Percentiles rank a stretch among this genome's conserved stretches.
phyloP scores from a whole-genome alignment of 2,888 invertebrate species.

The Hyposoter dolosus region DNA sequence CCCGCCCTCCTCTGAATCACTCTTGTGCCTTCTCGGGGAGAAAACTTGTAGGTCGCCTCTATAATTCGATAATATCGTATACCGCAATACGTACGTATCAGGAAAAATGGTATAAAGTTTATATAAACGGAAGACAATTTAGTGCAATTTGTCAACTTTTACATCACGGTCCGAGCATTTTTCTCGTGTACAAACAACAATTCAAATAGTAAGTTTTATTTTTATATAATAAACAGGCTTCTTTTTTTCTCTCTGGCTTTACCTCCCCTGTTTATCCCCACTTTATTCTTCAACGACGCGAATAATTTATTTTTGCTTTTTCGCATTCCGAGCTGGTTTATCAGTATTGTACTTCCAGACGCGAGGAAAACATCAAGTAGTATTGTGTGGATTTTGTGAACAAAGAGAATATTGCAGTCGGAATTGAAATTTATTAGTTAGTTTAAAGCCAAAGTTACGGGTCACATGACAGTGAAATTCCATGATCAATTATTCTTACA shows the following conservation, averaged over 20 bases:
- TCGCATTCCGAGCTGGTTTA: background rate
- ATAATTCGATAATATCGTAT: constrained; percentile 9
- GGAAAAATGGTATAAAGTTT: background rate
- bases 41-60: background rate
- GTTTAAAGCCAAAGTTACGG: background rate
- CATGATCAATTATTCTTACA: background rate
- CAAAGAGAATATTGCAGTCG: background rate
- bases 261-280: background rate
- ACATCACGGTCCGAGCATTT: background rate
- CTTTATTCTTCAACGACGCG: background rate
- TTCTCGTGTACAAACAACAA: background rate
- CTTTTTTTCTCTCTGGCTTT: background rate
- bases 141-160: constrained; percentile 7
- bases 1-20: background rate
- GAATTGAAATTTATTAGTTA: background rate
- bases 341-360: background rate
- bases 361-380: background rate
- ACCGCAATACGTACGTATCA: background rate
- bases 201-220: background rate
- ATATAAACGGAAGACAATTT: constrained; percentile 15
- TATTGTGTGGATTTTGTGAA: background rate
- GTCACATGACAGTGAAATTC: background rate
- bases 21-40: background rate
- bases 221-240: background rate
- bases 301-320: background rate